phyloP scores from a whole-genome alignment of 2,797 vertebrate species.

The Catostomus latipinnis region DNA sequence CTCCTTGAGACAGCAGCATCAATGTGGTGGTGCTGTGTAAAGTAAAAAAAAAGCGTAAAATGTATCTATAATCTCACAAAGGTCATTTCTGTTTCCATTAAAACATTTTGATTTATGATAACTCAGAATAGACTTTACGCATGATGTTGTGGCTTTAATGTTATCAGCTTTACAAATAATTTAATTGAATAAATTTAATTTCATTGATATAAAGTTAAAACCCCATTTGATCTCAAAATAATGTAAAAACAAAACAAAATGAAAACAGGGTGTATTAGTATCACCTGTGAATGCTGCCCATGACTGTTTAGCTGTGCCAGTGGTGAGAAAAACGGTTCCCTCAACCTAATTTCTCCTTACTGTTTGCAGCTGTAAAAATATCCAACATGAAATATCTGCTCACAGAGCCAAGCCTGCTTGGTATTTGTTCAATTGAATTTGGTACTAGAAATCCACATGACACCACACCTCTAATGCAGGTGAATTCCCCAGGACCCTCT shows the following conservation, averaged over 20 bases:
- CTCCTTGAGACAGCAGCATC: conserved; percentile 14
- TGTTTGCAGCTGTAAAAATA: conserved; percentile 78
- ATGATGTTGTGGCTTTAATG: background rate
- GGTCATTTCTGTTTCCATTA: conserved; percentile 23
- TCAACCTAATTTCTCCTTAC: conserved; percentile 65
- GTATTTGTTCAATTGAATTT: conserved; percentile 67
- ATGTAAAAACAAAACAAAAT: too few species aligned
- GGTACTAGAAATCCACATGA: conserved; percentile 49
- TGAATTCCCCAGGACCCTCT: conserved; percentile 49
- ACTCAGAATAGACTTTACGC: conserved; percentile 2
- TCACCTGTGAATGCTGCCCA: background rate
- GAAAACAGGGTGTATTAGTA: background rate
- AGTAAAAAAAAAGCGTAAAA: conserved; percentile 34
- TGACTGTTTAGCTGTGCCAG: background rate
- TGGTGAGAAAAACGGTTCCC: conserved; percentile 61
- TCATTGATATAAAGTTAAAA: too few species aligned
- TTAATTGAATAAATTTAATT: background rate
- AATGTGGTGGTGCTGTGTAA: conserved; percentile 44
- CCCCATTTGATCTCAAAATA: background rate
- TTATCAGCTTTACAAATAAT: background rate
- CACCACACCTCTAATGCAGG: conserved; percentile 50
- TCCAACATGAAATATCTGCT: conserved; percentile 63
- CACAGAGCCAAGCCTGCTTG: conserved; percentile 58
- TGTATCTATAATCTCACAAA: conserved; percentile 38
- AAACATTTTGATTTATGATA: conserved; percentile 2